Base-by-base conservation (phyloP, 1,140 invertebrate species). In the Drosophila ananassae region DNA sequence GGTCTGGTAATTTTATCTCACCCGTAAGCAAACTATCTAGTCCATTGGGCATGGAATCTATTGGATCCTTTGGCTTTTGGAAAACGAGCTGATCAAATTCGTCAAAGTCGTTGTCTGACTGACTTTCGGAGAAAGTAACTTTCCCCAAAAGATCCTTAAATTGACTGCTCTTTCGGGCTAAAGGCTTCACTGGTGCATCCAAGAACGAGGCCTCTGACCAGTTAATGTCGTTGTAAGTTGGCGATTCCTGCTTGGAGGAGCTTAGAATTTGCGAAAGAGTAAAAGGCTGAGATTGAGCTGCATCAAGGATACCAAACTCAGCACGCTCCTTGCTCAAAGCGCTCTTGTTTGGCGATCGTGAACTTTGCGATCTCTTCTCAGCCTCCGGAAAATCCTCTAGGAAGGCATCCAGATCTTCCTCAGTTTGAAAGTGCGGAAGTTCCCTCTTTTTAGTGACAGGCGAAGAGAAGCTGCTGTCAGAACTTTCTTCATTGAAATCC, bases 271-370 rank as follows among this genome's bases (percentile, higher is more conserved):
- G 72, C 0, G 73, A 77, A n/a, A 79, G 52, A 7, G 59, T 63
- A 41, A 77, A 73, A 0, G 73, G 79, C 28, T 91, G 72, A 0
- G 84, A 91, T 3, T 54, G 63, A 3, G 72, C 74, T 5, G 81
- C 81, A 61, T 91, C 90, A 7, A 91, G 10, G 10, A 91, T 91
- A 1, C 85, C 90, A 66, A 90, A 91, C n/a, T 91, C 79, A 2
- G 83, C 82, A 13, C 90, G 85, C 47, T 91, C 90, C 21, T 56
- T 73, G 58, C 79, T 89, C 17, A 89, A 25, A 8, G 51, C 34
- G 22, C 68, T 75, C 21, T 84, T 67, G 22, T 83, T 89, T n/a
- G 77, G 83, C 0, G 76, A 77, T 3, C 48, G 56, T 3, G 73
- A 84, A 28, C 52, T 68, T 22, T 59, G 30, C 2, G 75, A 69